phyloP scores from a whole-genome alignment of 2,113 vertebrate genomes.

The Zapus hudsonius region DNA sequence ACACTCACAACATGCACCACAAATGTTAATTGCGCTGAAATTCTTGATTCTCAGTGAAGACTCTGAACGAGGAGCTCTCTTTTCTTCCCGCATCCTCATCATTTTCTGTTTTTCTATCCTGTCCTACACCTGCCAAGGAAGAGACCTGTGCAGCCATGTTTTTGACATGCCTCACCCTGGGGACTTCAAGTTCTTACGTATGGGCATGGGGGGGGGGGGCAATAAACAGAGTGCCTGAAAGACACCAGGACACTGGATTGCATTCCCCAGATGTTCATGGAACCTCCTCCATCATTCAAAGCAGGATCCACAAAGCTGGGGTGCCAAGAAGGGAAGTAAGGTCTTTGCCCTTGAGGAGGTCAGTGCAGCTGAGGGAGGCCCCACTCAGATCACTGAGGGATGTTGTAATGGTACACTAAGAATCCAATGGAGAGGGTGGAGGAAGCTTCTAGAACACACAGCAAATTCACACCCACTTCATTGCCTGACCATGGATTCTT shows the following conservation, averaged over 20 bases:
- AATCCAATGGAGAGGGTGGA: rapidly evolving
- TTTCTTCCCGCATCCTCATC: neutral
- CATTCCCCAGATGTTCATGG: neutral
- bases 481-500: neutral
- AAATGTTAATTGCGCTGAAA: no score
- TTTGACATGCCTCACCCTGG: neutral
- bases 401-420: neutral
- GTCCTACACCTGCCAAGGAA: neutral
- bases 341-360: neutral
- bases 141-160: rapidly evolving
- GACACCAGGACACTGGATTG: neutral
- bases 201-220: no score
- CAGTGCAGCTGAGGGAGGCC: neutral
- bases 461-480: neutral
- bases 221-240: neutral
- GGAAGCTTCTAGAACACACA: neutral
- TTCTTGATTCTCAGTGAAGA: no score
- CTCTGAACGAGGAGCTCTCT: no score
- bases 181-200: neutral
- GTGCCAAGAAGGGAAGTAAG: neutral
- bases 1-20: no score
- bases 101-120: neutral
- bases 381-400: rapidly evolving
- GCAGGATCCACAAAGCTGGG: neutral
- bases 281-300: neutral